These are phyloP conservation scores for Chionomys nivalis DNA, from an alignment of 2,113 vertebrate species.

Conservation along the genomic window DNA sequence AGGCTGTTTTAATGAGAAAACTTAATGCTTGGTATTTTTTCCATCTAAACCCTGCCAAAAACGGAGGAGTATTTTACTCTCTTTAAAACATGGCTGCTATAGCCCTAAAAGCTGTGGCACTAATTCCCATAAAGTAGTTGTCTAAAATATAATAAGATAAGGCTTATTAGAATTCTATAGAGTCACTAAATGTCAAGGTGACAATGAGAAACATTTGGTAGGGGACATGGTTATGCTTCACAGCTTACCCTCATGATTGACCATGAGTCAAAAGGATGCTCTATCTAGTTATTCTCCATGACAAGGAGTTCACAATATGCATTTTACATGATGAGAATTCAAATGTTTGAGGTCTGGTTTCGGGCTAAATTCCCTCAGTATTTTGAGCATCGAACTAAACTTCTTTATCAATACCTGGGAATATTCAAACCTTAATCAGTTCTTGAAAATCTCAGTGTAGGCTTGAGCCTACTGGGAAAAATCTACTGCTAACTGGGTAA, in stretches of 20 bases:
- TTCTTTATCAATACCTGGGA: background rate
- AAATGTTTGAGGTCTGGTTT: background rate
- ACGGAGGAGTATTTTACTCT: background rate
- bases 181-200: background rate
- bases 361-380: background rate
- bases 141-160: background rate
- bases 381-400: background rate
- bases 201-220: background rate
- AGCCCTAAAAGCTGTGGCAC: background rate
- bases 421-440: background rate
- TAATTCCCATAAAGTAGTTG: background rate
- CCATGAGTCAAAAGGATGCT: background rate
- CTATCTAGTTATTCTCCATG: background rate
- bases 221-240: background rate
- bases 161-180: background rate
- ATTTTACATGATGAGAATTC: background rate
- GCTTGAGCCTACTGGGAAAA: background rate
- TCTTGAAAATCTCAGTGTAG: background rate
- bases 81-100: background rate
- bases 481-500: background rate
- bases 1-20: slow-evolving; percentile 20
- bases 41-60: background rate
- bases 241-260: background rate
- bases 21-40: background rate
- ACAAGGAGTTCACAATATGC: background rate